Evolutionary conservation across 2,113 vertebrate genomes (phyloP), one percentile per base, ranked within the genome.

Genomic region (Paradoxurus hermaphroditus): DNA sequence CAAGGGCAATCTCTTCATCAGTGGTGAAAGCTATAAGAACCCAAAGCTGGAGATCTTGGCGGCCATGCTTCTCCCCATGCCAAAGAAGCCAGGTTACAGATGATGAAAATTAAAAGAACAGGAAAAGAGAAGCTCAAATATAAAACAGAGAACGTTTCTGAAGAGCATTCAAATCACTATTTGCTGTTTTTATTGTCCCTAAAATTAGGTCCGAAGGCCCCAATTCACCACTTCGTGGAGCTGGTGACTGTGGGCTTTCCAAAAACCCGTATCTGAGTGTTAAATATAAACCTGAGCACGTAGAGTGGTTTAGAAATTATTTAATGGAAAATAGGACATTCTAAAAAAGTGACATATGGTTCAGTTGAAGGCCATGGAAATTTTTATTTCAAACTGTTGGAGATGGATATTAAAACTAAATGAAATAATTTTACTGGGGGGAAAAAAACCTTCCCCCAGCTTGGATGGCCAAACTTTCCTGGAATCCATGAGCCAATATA

Each of bases 161-260:
- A 25, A 15, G 3, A 16, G 27, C 34, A 56, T 68, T 34, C 81
- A 39, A 73, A n/a, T 34, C 14, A 44, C 8, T 36, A n/a, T 72
- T 79, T 44, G 5, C 23, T 44, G 12, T 29, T 51, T 29, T 39
- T 41, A 15, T 36, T 62, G 21, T 49, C 53, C 27, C 78, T 70
- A 68, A 94, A 77, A 23, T 88, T 31, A 75, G 70, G 3, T 5
- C 36, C 46, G 15, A 31, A n/a, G 31, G 46, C 27, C 41, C 99
- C 99, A 9, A 98, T 99, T 97, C 99, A 99, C 68, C 99, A 99
- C 98, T 99, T 99, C 98, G 99, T 99, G 99, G 99, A 99, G 92
- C 98, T 99, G 0, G 99, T 99, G 59, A 98, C 99, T 99, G 98
- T 12, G 99, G 99, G 83, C 99, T 99, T 95, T 99, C 99, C 0